These are phyloP conservation scores for Erebia epiphron DNA, from an alignment of 2,888 invertebrate genomes.

Conservation along the genomic window DNA sequence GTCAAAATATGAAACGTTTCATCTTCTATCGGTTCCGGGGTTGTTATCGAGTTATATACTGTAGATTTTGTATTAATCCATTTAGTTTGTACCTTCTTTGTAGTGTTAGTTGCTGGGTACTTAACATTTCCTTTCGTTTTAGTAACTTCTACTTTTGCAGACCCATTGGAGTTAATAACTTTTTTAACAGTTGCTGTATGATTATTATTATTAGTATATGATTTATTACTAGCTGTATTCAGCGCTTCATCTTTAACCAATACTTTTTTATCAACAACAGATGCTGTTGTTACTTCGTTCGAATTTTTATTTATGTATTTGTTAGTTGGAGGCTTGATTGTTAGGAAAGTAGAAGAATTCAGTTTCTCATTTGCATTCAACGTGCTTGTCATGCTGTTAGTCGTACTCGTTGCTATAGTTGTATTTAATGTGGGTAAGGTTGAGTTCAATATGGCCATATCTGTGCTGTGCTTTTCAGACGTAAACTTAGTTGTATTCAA, in stretches of 20 bases:
- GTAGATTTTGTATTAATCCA: slow-evolving; percentile 46
- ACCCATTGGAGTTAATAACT: neutral
- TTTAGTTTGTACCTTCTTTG: slow-evolving; percentile 40
- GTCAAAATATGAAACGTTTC: slow-evolving; percentile 81
- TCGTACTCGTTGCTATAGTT: slow-evolving; percentile 51
- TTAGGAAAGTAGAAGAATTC: slow-evolving; percentile 62
- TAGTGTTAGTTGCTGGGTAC: slow-evolving; percentile 36
- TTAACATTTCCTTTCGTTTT: slow-evolving; percentile 37
- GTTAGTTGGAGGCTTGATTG: slow-evolving; percentile 57
- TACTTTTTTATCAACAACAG: slow-evolving; percentile 38
- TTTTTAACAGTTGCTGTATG: neutral
- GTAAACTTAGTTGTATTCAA: slow-evolving; percentile 23
- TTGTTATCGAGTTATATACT: slow-evolving; percentile 58
- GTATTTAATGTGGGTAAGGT: slow-evolving; percentile 33
- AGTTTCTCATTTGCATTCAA: slow-evolving; percentile 50
- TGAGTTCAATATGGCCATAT: slow-evolving; percentile 36
- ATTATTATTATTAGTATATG: slow-evolving; percentile 22
- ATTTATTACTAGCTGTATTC: slow-evolving; percentile 24
- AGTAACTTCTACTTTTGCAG: slow-evolving; percentile 13
- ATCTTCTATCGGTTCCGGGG: slow-evolving; percentile 60
- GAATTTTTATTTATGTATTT: too few species aligned
- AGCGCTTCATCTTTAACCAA: slow-evolving; percentile 28
- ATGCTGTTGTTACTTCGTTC: slow-evolving; percentile 44
- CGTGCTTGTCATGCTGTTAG: slow-evolving; percentile 75
- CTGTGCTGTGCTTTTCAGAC: slow-evolving; percentile 28